These are phyloP conservation scores for Urosaurus nigricauda DNA, from an alignment of 2,797 vertebrate species.

Conservation along the genomic window DNA sequence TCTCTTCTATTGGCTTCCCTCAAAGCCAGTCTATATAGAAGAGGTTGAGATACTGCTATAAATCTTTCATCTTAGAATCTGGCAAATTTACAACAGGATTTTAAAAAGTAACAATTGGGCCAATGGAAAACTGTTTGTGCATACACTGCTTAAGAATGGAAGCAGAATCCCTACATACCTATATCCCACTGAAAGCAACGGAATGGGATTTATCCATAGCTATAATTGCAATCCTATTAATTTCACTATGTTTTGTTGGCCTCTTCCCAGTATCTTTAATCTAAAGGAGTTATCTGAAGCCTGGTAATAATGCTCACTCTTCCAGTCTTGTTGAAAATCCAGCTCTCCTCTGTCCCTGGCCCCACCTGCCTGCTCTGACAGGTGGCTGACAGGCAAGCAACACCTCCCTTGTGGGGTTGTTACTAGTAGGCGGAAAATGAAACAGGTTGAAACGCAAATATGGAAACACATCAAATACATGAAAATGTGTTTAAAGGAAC, in stretches of 20 bases:
- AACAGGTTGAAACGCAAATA: conserved; percentile 17
- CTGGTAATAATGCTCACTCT: not conserved
- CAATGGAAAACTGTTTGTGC: not conserved
- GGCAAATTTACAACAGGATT: not conserved
- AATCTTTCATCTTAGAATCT: not conserved
- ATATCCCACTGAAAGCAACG: not conserved
- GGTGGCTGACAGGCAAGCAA: not conserved
- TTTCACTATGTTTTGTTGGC: not conserved
- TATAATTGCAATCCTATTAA: not conserved
- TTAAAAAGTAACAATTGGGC: not conserved
- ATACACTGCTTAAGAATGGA: not conserved
- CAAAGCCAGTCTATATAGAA: not conserved
- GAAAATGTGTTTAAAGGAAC: not conserved
- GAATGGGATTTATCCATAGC: not conserved
- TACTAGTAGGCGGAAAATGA: not conserved
- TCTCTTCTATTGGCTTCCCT: not conserved
- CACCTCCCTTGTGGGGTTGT: not conserved
- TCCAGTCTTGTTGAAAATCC: not conserved
- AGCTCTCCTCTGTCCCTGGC: not conserved
- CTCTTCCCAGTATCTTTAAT: not conserved
- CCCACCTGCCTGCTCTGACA: not conserved
- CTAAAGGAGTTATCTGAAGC: not conserved
- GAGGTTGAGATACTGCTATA: not conserved
- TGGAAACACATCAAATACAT: not conserved
- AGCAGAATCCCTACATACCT: not conserved